These are phyloP conservation scores for Gephyroberyx darwinii DNA, from an alignment of 2,797 vertebrate genomes.

Conservation along the genomic window DNA sequence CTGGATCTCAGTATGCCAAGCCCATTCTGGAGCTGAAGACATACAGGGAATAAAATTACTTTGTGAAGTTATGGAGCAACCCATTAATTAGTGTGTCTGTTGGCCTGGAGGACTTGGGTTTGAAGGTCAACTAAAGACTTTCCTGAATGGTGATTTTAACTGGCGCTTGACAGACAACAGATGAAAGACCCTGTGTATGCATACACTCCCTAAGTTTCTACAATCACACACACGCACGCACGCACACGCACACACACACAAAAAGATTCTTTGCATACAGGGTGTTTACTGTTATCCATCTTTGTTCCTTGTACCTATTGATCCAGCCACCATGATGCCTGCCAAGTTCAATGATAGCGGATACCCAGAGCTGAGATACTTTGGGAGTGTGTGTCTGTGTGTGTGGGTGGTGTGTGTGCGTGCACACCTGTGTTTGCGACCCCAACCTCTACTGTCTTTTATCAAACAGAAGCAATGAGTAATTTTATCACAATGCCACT, in stretches of 20 bases:
- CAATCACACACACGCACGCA: slow-evolving; percentile 1
- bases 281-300: slow-evolving; percentile 27
- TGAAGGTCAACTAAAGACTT: slow-evolving; percentile 69
- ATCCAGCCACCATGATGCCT: slow-evolving; percentile 11
- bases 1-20: slow-evolving; percentile 45
- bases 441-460: slow-evolving; percentile 30
- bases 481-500: slow-evolving; percentile 47
- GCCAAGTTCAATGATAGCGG: slow-evolving; percentile 7
- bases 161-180: slow-evolving; percentile 46
- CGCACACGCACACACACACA: neutral
- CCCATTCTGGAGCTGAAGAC: slow-evolving; percentile 46
- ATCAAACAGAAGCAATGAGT: slow-evolving; percentile 34
- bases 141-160: slow-evolving; percentile 50
- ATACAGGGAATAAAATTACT: slow-evolving; percentile 63
- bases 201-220: neutral
- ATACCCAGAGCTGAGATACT: neutral
- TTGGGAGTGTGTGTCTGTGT: neutral
- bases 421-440: slow-evolving; percentile 2
- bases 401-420: slow-evolving; percentile 8
- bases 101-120: slow-evolving; percentile 59
- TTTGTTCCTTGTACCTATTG: slow-evolving; percentile 15
- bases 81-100: slow-evolving; percentile 63
- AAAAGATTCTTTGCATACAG: neutral
- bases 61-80: slow-evolving; percentile 50
- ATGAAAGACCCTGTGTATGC: slow-evolving; percentile 47